Conservation (phyloP, 2,113 vertebrate species). For the Promerops cafer region DNA sequence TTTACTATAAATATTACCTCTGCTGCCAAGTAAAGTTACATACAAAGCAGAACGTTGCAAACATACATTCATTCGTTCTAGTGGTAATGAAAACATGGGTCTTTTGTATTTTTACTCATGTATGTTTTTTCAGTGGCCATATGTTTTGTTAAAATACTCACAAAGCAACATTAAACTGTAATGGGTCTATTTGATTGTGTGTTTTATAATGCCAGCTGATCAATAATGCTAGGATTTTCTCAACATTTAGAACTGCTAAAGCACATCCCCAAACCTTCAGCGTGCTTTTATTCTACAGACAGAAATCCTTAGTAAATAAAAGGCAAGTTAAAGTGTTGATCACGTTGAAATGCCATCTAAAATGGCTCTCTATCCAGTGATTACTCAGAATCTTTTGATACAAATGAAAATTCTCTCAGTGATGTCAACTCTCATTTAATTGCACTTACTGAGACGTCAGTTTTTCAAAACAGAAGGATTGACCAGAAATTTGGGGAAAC, state of each 20-base stretch:
- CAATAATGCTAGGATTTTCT: slow-evolving; percentile 5
- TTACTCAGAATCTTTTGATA: not conserved
- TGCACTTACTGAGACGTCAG: not conserved
- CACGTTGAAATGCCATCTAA: not conserved
- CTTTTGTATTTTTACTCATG: slow-evolving; percentile 56
- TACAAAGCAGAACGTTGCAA: slow-evolving; percentile 62
- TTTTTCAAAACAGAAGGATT: not conserved
- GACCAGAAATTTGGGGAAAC: not conserved
- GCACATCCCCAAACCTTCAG: not conserved
- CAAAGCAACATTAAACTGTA: not conserved
- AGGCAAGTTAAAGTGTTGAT: not conserved
- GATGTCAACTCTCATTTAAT: not conserved
- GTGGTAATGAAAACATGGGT: slow-evolving; percentile 12
- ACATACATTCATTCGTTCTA: slow-evolving; percentile 50
- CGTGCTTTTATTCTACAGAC: not conserved
- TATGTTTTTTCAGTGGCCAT: not conserved
- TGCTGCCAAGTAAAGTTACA: slow-evolving; percentile 75
- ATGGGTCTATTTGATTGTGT: not conserved
- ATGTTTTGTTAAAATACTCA: slow-evolving; percentile 3
- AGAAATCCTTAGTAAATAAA: not conserved
- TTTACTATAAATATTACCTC: slow-evolving; percentile 77
- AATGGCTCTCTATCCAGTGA: not conserved
- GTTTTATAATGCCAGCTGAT: slow-evolving; percentile 21
- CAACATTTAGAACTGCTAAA: not conserved
- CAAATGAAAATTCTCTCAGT: not conserved